phyloP scores from a whole-genome alignment of 2,797 vertebrate genomes.

The Alca torda region DNA sequence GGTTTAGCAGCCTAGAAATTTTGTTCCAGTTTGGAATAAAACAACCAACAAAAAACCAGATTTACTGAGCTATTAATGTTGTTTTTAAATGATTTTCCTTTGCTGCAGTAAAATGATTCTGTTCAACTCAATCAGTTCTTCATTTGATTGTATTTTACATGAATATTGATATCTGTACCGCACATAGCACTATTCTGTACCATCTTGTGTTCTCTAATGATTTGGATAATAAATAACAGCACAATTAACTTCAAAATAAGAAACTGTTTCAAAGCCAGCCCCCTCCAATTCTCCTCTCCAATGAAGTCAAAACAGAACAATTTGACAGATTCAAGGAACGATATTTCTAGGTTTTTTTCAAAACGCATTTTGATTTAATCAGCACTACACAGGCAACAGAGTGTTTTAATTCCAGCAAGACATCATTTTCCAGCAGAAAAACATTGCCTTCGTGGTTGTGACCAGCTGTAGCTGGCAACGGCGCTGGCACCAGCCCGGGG shows the following conservation, averaged over 20 bases:
- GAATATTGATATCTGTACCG: not conserved
- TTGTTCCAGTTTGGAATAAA: not conserved
- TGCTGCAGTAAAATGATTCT: not conserved
- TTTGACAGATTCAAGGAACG: not conserved
- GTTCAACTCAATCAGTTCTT: not conserved
- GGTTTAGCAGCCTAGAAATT: not conserved
- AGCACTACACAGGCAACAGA: rapidly evolving
- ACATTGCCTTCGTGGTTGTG: rapidly evolving
- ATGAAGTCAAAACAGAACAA: not conserved
- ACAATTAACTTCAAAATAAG: not conserved
- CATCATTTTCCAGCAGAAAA: not conserved
- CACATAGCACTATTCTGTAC: not conserved
- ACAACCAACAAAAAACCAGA: not conserved
- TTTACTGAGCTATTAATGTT: not conserved
- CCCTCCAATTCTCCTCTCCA: not conserved
- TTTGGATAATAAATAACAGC: not conserved
- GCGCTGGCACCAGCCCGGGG: not conserved
- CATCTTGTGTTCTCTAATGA: not conserved
- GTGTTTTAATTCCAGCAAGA: not conserved
- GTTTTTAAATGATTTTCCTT: not conserved
- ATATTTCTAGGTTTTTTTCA: not conserved
- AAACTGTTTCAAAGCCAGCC: not conserved
- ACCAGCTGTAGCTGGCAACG: not conserved
- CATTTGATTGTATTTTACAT: not conserved
- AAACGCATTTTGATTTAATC: not conserved